These are phyloP conservation scores for Sialis lutaria DNA, from an alignment of 2,888 invertebrate species.

Conservation along the genomic window DNA sequence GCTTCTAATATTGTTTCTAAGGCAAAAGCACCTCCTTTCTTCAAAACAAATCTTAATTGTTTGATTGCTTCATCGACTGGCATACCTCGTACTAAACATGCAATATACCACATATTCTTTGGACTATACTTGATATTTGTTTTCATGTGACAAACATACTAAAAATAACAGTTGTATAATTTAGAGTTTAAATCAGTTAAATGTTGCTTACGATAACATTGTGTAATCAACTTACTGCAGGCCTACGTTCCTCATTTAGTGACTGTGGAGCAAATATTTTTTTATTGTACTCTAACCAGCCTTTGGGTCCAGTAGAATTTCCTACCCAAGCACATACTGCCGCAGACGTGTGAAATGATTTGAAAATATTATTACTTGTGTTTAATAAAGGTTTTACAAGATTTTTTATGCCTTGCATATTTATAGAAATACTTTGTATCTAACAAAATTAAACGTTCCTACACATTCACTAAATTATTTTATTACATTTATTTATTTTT, in stretches of 20 bases:
- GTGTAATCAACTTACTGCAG: constrained; percentile 42
- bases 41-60: constrained; percentile 67
- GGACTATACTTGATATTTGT: constrained; percentile 77
- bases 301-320: constrained; percentile 25
- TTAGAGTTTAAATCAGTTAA: constrained; percentile 2
- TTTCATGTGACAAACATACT: constrained; percentile 81
- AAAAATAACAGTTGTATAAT: constrained; percentile 19
- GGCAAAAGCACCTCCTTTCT: constrained; percentile 58
- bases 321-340: constrained; percentile 17
- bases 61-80: constrained; percentile 85
- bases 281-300: constrained; percentile 52
- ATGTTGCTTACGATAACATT: neutral
- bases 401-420: too few relatives aligned
- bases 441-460: too few relatives aligned
- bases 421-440: too few relatives aligned
- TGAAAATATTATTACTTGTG: neutral
- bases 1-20: constrained; percentile 76
- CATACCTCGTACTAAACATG: constrained; percentile 76
- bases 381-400: too few relatives aligned
- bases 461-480: too few relatives aligned
- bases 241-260: constrained; percentile 54
- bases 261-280: constrained; percentile 64
- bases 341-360: constrained; percentile 6
- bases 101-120: constrained; percentile 87
- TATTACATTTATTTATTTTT: too few relatives aligned